phyloP scores from a whole-genome alignment of 2,113 vertebrate species.

The Larimichthys crocea region DNA sequence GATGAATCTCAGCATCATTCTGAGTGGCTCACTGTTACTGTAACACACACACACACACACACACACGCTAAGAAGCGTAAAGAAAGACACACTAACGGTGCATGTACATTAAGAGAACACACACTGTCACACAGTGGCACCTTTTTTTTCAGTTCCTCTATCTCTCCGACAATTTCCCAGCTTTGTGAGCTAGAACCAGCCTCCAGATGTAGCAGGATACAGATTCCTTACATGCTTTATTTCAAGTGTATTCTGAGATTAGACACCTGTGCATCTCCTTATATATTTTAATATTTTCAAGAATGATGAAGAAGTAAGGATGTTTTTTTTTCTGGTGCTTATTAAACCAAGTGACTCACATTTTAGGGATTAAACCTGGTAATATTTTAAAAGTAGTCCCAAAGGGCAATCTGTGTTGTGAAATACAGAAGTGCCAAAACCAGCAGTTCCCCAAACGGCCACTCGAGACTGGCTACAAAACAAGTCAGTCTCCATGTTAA shows the following conservation, averaged over 20 bases:
- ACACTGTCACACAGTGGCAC: not conserved
- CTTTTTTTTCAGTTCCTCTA: not conserved
- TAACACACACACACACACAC: not conserved
- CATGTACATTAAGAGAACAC: not conserved
- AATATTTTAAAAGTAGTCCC: not conserved
- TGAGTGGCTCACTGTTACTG: slow-evolving; percentile 7
- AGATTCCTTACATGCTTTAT: slow-evolving; percentile 5
- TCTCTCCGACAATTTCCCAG: slow-evolving; percentile 18
- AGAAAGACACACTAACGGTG: not conserved
- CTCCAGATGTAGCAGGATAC: slow-evolving; percentile 17
- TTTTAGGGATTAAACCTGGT: not conserved
- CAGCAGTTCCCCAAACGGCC: too few relatives aligned
- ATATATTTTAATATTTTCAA: not conserved
- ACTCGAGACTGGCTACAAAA: too few relatives aligned
- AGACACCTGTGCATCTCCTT: not conserved
- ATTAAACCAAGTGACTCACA: not conserved
- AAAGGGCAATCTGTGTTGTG: too few relatives aligned
- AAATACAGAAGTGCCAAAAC: too few relatives aligned
- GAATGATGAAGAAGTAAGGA: too few relatives aligned
- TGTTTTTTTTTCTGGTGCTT: not conserved
- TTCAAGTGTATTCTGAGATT: not conserved
- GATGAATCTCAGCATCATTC: not conserved
- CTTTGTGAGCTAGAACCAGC: slow-evolving; percentile 32
- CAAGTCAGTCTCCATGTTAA: too few relatives aligned
- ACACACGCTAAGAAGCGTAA: not conserved